Conservation (phyloP, 2,113 vertebrate genomes). For the Saccopteryx leptura region DNA sequence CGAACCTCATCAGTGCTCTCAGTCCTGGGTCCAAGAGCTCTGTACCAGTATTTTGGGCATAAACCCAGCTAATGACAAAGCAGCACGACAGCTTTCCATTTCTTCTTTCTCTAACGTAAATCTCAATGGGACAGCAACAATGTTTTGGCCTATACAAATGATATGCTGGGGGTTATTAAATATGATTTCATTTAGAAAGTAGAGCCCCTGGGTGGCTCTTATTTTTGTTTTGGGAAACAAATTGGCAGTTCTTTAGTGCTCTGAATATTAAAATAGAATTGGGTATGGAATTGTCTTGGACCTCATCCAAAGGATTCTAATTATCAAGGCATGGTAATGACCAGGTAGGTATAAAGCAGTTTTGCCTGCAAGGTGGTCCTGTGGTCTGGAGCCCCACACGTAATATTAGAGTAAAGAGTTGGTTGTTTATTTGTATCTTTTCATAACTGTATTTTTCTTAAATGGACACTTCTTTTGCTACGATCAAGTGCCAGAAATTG, state of each 20-base stretch:
- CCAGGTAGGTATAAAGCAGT: conserved; percentile 72
- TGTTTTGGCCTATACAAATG: conserved; percentile 71
- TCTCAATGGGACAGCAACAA: conserved; percentile 61
- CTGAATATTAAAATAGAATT: conserved; percentile 78
- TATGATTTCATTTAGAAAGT: conserved; percentile 79
- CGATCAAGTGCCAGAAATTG: conserved; percentile 29
- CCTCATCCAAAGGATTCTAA: conserved; percentile 74
- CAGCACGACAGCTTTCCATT: conserved; percentile 39
- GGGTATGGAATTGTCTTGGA: conserved; percentile 76
- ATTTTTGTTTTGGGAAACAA: conserved; percentile 81
- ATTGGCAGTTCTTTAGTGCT: conserved; percentile 69
- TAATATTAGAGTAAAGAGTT: conserved; percentile 48
- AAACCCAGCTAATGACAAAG: conserved; percentile 49
- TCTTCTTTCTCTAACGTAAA: conserved; percentile 58
- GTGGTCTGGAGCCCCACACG: conserved; percentile 3
- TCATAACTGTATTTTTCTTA: not conserved
- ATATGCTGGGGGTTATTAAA: conserved; percentile 67
- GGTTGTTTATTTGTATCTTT: conserved; percentile 55
- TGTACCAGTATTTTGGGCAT: conserved; percentile 28
- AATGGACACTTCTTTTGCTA: conserved; percentile 46
- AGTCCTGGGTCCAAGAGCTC: not conserved
- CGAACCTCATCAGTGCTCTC: not conserved
- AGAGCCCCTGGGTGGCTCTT: conserved; percentile 76
- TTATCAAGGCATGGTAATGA: conserved; percentile 66
- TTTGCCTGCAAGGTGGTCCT: conserved; percentile 66